Base-by-base conservation (phyloP, 64 coral and sea anemone genomes). In the Anthopleura sola region DNA sequence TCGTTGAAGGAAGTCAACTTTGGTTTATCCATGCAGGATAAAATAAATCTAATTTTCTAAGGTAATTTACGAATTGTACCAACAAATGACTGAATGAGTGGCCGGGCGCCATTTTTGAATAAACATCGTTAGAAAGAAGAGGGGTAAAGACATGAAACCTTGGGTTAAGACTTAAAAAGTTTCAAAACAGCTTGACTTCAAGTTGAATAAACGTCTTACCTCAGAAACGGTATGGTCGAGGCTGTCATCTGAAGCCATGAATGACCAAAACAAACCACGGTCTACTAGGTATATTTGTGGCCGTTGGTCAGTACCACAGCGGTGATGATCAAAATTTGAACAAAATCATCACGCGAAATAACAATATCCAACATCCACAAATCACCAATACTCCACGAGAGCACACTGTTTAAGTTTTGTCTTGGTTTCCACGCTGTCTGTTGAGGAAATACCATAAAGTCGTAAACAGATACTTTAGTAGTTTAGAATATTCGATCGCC, bases 231-330 rank as follows among this genome's bases (percentile, higher is more conserved):
- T 71, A 34, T 71, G 66, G 15, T 71, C 34, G 8, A 32, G 13
- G 66, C 9, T 71, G 31, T 71, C 66, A 69, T 69, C 29, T 71
- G 66, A 71, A 71, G 66, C 66, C 66, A 71, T 71, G 66, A 71
- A 71, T 71, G 12, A 71, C 66, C 26, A 71, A 71, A 71, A 33
- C 11, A 62, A 62, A 71, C 66, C 66, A 71, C 66, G 66, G 29
- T 71, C 66, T 32, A 15, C 26, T 71, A 12, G 66, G 24, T 36
- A 56, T 62, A n/a, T 53, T 53, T 53, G 23, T 71, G 31, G 29
- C 66, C 66, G 66, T 71, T 71, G 31, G 15, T 29, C 28, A 32
- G 13, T 71, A 71, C 24, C n/a, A 71, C 66, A 32, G 28, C 2
- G 12, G 60, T 64, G n/a, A 29, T 34, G 29, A 34, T 15, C 66